Evolutionary conservation across 2,888 invertebrate species (phyloP), one percentile per base, ranked within the genome.

Genomic region (Erpobdella octoculata): DNA sequence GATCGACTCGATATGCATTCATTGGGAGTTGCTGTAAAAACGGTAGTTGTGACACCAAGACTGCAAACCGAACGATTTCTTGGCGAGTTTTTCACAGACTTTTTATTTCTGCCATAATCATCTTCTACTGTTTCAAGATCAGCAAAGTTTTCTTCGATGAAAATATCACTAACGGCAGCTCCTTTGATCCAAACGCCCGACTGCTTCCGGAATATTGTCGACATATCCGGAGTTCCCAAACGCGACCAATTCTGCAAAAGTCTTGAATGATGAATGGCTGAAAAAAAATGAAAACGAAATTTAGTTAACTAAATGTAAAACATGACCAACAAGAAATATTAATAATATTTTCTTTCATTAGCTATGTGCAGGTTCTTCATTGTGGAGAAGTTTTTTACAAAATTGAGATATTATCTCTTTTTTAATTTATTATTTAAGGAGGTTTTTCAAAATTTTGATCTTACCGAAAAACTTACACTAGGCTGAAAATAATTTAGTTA

Each of bases 71-170:
- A n/a, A n/a, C n/a, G n/a, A n/a, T n/a, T n/a, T n/a, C n/a, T n/a
- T n/a, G n/a, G n/a, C n/a, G n/a, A n/a, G n/a, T n/a, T n/a, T n/a
- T n/a, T n/a, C n/a, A n/a, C n/a, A n/a, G n/a, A n/a, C n/a, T n/a
- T n/a, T n/a, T n/a, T n/a, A n/a, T n/a, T 53, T n/a, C 28, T 21
- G 5, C 21, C 53, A n/a, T 21, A 41, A 35, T 69, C 69, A 58
- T 58, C 69, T 25, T 33, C 58, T 21, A 58, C 68, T 5, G 41
- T 18, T 18, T 62, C 62, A 15, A 35, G 35, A n/a, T 31, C n/a
- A 25, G 69, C 38, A 33, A 69, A 69, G 69, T 69, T 48, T 21
- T 69, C 69, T 69, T 69, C 69, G 18, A 69, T 69, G 53, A 69
- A 69, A 35, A 48, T 18, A 21, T 69, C 69, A 21, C 46, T 53